Conservation (phyloP, 2,888 invertebrate genomes). For the Scaeva pyrastri region DNA sequence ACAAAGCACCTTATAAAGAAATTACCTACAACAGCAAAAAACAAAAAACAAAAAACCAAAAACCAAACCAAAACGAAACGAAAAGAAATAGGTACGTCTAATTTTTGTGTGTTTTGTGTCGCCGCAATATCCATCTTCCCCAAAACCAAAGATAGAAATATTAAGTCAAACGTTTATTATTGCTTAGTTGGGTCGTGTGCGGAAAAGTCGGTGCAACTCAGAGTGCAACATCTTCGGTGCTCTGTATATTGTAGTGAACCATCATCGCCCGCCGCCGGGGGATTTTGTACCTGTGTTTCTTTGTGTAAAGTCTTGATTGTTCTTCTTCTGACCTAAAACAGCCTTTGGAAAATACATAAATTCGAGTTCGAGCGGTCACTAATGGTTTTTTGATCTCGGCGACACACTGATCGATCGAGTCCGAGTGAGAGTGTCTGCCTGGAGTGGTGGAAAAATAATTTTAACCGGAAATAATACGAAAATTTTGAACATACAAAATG, state of each 20-base stretch:
- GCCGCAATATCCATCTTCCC: conserved; percentile 14
- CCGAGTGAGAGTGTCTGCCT: neutral
- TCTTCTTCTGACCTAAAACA: conserved; percentile 8
- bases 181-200: conserved; percentile 51
- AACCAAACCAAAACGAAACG: too few relatives aligned
- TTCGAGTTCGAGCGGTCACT: conserved; percentile 31
- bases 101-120: conserved; percentile 16
- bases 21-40: too few relatives aligned
- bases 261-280: conserved; percentile 19
- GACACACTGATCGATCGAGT: neutral
- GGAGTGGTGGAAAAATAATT: neutral
- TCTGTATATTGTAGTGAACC: conserved; percentile 30
- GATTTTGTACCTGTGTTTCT: conserved; percentile 10
- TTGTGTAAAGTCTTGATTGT: conserved; percentile 3
- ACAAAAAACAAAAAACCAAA: conserved; percentile 34
- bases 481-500: conserved; percentile 78
- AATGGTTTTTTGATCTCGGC: conserved; percentile 44
- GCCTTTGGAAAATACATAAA: conserved; percentile 40
- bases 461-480: neutral
- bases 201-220: conserved; percentile 55
- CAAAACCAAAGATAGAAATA: conserved; percentile 66
- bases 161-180: conserved; percentile 61
- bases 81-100: neutral
- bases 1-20: conserved; percentile 40
- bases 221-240: conserved; percentile 54